These are phyloP conservation scores for Caerostris darwini DNA, from an alignment of 1,140 invertebrate species.

Conservation along the genomic window DNA sequence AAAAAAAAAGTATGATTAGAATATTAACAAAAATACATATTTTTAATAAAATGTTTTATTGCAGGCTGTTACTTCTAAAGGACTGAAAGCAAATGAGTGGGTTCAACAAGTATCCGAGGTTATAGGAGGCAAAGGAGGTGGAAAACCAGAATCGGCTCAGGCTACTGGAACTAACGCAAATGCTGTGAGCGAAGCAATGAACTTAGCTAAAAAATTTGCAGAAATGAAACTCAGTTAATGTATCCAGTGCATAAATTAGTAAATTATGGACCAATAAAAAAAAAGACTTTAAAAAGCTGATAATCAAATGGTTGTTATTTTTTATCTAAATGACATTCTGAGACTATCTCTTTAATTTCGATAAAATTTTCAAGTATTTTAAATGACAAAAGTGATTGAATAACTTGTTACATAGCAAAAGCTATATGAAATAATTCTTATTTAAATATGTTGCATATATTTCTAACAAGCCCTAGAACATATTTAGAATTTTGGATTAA, in stretches of 20 bases:
- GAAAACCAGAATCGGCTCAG: conserved; percentile 96
- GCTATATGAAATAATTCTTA: too few relatives aligned
- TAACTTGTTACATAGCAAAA: too few relatives aligned
- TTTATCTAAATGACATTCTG: too few relatives aligned
- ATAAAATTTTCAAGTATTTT: too few relatives aligned
- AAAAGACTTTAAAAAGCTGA: too few relatives aligned
- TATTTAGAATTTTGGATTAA: too few relatives aligned
- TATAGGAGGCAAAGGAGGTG: conserved; percentile 96
- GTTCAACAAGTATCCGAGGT: conserved; percentile 89
- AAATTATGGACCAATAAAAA: conserved; percentile 62
- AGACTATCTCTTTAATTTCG: too few relatives aligned
- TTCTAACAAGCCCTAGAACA: too few relatives aligned
- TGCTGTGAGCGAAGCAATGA: conserved; percentile 88
- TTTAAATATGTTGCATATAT: too few relatives aligned
- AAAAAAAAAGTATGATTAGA: too few relatives aligned
- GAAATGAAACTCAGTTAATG: conserved; percentile 85
- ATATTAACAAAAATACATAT: background rate
- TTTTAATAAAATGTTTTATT: conserved; percentile 73
- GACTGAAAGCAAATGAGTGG: conserved; percentile 98
- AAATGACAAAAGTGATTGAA: too few relatives aligned
- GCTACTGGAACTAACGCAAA: conserved; percentile 93
- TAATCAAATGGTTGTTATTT: too few relatives aligned
- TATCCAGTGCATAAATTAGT: background rate
- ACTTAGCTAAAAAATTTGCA: conserved; percentile 91
- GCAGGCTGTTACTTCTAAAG: conserved; percentile 87